phyloP scores from a whole-genome alignment of 2,888 invertebrate genomes.

The Stenurella melanura region DNA sequence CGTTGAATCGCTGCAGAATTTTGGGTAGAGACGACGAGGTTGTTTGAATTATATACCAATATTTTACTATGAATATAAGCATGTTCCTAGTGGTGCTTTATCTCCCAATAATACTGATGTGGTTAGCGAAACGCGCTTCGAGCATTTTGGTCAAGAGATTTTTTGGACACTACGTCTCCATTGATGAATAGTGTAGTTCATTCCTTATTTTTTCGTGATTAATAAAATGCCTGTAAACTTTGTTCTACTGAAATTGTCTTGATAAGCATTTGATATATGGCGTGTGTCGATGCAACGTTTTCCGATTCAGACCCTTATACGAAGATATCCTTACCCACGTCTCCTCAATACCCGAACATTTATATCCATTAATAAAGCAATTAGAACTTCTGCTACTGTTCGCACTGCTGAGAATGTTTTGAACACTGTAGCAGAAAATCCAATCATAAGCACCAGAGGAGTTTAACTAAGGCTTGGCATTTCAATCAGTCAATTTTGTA shows the following conservation, averaged over 20 bases:
- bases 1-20: too few relatives aligned
- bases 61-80: too few relatives aligned
- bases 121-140: too few relatives aligned
- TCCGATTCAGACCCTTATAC: neutral
- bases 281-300: neutral
- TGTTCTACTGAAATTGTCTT: neutral
- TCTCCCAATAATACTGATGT: too few relatives aligned
- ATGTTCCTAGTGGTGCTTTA: too few relatives aligned
- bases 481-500: slow-evolving; percentile 1
- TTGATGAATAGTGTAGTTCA: neutral
- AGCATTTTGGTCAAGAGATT: too few relatives aligned
- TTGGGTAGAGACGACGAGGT: too few relatives aligned
- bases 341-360: neutral
- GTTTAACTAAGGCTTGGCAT: neutral
- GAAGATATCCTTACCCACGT: neutral
- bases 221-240: neutral
- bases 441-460: slow-evolving; percentile 7
- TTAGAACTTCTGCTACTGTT: neutral
- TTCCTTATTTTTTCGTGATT: neutral
- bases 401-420: neutral
- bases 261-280: neutral
- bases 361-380: slow-evolving; percentile 1
- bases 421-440: neutral
- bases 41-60: too few relatives aligned
- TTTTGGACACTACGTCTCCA: too few relatives aligned